Evolutionary conservation across 1,140 invertebrate genomes (phyloP), one percentile per base, ranked within the genome.

Genomic region (Homarus americanus): DNA sequence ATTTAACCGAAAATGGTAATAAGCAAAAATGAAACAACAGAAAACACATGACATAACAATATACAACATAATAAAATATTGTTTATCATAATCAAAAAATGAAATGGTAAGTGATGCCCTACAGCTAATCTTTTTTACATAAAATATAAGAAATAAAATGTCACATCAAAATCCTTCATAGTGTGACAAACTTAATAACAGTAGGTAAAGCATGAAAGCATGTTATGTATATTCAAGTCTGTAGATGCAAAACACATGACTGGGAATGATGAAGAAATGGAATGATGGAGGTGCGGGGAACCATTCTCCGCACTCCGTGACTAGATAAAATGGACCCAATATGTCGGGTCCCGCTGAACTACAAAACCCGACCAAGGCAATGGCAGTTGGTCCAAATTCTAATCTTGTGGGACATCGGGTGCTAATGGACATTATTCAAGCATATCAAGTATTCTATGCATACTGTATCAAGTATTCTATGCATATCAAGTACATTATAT

Each of bases 321-420:
- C 76, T 79, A 79, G 76, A 79, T 36, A 12, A 44, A 44, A 79
- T 79, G 44, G 76, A 49, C 76, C 76, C 76, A 49, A 15, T 79
- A 17, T 44, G n/a, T 3, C 44, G 36, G 76, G 76, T 79, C 76
- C 49, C 76, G 28, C 7, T 44, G n/a, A 44, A 79, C 76, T 79
- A 79, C 76, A 44, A 32, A n/a, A 44, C 76, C n/a, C 12, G 76
- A 79, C 76, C 76, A 79, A 79, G 76, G 76, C 40, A 44, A 79
- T 49, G 40, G 28, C 36, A 41, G 49, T 44, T 79, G 40, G 36
- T 79, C 12, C 76, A 79, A 44, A 41, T 69, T 24, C 24, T 69
- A 24, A 69, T 69, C 63, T 58, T 58, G 53, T 58, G 5, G 53
- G 53, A 58, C 53, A 58, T 58, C 53, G 20, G 53, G 53, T 58